Percentiles rank a stretch among this genome's conserved stretches.
These are phyloP conservation scores for Slavum lentiscoides DNA, from an alignment of 2,888 invertebrate species.

Conservation along the genomic window DNA sequence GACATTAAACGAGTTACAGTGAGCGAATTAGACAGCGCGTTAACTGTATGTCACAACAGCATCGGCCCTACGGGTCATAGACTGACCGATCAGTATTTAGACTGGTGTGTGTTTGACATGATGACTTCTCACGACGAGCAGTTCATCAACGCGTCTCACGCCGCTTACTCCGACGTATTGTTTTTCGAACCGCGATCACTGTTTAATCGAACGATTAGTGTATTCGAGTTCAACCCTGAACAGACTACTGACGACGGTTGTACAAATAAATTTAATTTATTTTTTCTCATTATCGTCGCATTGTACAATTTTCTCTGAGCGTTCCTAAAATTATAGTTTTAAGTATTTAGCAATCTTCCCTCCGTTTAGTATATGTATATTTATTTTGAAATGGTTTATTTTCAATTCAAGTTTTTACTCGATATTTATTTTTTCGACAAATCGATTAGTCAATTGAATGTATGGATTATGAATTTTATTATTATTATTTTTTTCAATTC, in stretches of 20 bases:
- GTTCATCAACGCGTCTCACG: slow-evolving; percentile 61
- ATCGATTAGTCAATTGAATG: not conserved
- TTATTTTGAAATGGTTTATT: not conserved
- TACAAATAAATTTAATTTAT: slow-evolving; percentile 18
- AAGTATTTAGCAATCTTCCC: slow-evolving; percentile 1
- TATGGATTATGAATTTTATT: not conserved
- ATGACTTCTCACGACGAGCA: slow-evolving; percentile 62
- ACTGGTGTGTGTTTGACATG: slow-evolving; percentile 66
- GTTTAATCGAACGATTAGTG: slow-evolving; percentile 56
- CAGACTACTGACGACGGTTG: not conserved
- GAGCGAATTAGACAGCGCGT: slow-evolving; percentile 57
- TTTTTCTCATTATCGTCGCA: slow-evolving; percentile 5
- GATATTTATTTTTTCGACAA: slow-evolving; percentile 17
- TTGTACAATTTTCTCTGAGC: slow-evolving; percentile 38
- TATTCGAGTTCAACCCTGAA: slow-evolving; percentile 30
- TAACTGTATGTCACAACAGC: slow-evolving; percentile 56
- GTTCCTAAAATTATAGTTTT: slow-evolving; percentile 31
- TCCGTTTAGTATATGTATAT: not conserved
- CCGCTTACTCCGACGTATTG: slow-evolving; percentile 60
- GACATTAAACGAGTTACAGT: slow-evolving; percentile 59
- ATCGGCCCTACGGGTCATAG: slow-evolving; percentile 54
- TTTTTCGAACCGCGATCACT: slow-evolving; percentile 58
- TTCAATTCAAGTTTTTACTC: not conserved
- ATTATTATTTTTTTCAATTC: not conserved
- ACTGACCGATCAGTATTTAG: slow-evolving; percentile 63